These are phyloP conservation scores for Spatulosminthurus flaviceps DNA, from an alignment of 2,888 invertebrate genomes.

Conservation along the genomic window DNA sequence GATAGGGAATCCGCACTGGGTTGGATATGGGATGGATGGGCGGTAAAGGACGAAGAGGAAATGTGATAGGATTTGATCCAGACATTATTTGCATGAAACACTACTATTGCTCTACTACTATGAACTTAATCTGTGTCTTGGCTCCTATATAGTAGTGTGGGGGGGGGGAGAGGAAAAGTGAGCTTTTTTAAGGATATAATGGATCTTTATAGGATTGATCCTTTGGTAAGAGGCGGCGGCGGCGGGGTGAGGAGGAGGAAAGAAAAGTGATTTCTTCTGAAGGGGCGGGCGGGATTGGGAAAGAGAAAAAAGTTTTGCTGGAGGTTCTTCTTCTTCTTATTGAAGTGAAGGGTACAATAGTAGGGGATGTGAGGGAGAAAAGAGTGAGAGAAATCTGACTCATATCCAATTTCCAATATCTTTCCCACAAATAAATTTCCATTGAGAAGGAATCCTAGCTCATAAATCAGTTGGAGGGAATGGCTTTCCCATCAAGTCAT, in stretches of 20 bases:
- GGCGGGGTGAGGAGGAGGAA: no score
- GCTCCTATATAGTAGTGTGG: slow-evolving; percentile 5
- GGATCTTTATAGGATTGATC: not conserved
- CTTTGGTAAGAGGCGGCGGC: no score
- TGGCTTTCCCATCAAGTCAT: slow-evolving; percentile 56
- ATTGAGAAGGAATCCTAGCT: slow-evolving; percentile 53
- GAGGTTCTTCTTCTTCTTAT: no score
- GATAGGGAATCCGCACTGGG: not conserved
- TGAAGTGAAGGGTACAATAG: no score
- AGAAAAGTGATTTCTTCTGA: not conserved
- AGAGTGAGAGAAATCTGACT: slow-evolving; percentile 49
- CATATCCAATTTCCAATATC: slow-evolving; percentile 56
- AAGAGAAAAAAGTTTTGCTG: no score
- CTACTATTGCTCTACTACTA: slow-evolving; percentile 8
- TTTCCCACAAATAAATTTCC: slow-evolving; percentile 58
- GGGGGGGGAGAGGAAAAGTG: not conserved
- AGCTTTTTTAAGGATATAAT: not conserved
- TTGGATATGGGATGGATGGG: slow-evolving; percentile 1
- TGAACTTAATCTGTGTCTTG: slow-evolving; percentile 43
- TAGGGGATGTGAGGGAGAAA: not conserved
- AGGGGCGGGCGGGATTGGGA: not conserved
- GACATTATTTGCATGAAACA: slow-evolving; percentile 36
- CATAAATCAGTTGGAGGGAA: slow-evolving; percentile 53
- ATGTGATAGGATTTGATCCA: slow-evolving; percentile 28
- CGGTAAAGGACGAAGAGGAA: slow-evolving; percentile 15